Evolutionary conservation across 2,113 vertebrate genomes (phyloP).

Genomic region (Ammodytes dubius): DNA sequence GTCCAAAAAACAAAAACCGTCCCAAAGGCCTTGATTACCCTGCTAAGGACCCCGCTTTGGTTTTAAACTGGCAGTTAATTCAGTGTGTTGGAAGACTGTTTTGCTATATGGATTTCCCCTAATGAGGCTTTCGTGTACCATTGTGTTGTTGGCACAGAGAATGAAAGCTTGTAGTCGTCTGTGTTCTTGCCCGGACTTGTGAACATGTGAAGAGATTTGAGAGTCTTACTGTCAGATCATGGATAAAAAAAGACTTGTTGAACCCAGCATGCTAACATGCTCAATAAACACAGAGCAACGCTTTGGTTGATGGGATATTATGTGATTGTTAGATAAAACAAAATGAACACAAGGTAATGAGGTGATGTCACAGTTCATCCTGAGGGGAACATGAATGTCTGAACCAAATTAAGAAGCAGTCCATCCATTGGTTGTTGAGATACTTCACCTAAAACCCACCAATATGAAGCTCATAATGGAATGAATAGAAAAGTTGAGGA

Average conservation of each 20-base stretch:
- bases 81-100: background rate
- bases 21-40: constrained; percentile 17
- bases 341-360: too few relatives aligned
- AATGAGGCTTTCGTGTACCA: background rate
- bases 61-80: background rate
- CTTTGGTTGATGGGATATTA: too few relatives aligned
- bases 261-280: background rate
- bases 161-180: background rate
- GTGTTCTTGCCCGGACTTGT: background rate
- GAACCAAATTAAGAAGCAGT: background rate
- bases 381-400: background rate
- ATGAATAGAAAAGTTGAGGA: too few relatives aligned
- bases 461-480: too few relatives aligned
- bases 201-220: background rate
- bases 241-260: background rate
- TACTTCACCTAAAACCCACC: too few relatives aligned
- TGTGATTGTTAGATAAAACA: too few relatives aligned
- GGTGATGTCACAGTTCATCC: background rate
- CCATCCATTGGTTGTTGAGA: too few relatives aligned
- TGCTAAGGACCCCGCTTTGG: background rate
- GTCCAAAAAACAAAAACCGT: background rate
- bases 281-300: background rate
- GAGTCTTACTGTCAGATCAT: constrained; percentile 3
- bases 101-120: background rate
- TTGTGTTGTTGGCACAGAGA: background rate